Evolutionary conservation across 2,113 vertebrate genomes (phyloP).

Genomic region (Ia io): DNA sequence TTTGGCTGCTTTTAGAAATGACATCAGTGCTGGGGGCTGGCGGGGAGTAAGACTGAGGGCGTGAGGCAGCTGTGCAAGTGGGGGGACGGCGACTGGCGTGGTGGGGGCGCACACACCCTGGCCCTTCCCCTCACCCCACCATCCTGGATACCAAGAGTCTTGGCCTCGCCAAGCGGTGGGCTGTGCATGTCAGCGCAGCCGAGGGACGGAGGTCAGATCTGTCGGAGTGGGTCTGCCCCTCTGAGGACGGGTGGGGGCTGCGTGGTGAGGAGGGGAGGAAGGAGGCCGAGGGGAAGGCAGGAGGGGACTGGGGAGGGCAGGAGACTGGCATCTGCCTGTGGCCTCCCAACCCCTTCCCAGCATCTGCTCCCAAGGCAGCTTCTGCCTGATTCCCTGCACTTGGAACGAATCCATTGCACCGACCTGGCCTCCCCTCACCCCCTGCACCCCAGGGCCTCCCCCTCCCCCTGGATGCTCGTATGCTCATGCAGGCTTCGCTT

Average conservation of each 20-base stretch:
- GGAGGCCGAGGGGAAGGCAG: background rate
- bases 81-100: too few species aligned
- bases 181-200: background rate
- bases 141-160: background rate
- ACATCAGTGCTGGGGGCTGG: background rate
- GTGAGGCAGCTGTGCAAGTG: background rate
- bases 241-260: background rate
- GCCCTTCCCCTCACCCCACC: fast-evolving
- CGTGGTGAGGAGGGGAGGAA: background rate
- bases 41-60: background rate
- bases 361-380: background rate
- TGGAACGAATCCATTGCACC: background rate
- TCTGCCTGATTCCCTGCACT: background rate
- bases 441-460: too few species aligned
- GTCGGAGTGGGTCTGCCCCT: fast-evolving
- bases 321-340: background rate
- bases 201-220: background rate
- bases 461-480: background rate
- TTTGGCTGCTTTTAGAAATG: slow-evolving; percentile 48
- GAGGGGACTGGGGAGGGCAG: background rate
- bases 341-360: background rate
- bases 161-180: background rate
- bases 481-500: too few species aligned
- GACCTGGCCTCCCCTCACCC: background rate
- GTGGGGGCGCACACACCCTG: fast-evolving